Conservation (phyloP, 2,888 invertebrate species). For the Melanargia galathea region DNA sequence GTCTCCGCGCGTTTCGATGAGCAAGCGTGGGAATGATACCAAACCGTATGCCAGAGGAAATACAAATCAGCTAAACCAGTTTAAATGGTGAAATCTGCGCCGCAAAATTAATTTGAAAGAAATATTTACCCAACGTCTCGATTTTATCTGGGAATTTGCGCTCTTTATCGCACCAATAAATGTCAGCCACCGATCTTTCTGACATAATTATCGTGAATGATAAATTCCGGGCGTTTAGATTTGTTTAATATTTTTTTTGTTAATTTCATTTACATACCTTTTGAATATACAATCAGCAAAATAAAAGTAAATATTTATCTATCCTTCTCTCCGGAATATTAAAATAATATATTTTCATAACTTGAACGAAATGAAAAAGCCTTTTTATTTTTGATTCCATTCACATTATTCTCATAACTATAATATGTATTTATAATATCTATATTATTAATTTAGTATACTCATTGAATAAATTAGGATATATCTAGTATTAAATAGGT, state of each 20-base stretch:
- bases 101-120: constrained; percentile 38
- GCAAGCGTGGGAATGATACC: constrained; percentile 52
- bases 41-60: constrained; percentile 44
- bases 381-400: background rate
- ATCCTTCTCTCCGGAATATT: background rate
- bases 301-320: background rate
- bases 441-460: no score
- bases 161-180: constrained; percentile 36
- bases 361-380: background rate
- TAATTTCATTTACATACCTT: constrained; percentile 19
- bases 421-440: no score
- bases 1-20: constrained; percentile 17
- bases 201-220: constrained; percentile 34
- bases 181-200: constrained; percentile 27
- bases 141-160: constrained; percentile 45
- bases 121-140: constrained; percentile 36
- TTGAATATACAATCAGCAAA: constrained; percentile 15
- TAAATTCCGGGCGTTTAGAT: constrained; percentile 30
- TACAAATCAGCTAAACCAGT: constrained; percentile 54
- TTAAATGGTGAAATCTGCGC: constrained; percentile 46
- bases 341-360: background rate
- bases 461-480: no score
- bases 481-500: no score
- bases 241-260: constrained; percentile 24
- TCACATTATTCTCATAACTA: background rate